Evolutionary conservation across 2,113 vertebrate genomes (phyloP).

Genomic region (Nannobrachium achirus): DNA sequence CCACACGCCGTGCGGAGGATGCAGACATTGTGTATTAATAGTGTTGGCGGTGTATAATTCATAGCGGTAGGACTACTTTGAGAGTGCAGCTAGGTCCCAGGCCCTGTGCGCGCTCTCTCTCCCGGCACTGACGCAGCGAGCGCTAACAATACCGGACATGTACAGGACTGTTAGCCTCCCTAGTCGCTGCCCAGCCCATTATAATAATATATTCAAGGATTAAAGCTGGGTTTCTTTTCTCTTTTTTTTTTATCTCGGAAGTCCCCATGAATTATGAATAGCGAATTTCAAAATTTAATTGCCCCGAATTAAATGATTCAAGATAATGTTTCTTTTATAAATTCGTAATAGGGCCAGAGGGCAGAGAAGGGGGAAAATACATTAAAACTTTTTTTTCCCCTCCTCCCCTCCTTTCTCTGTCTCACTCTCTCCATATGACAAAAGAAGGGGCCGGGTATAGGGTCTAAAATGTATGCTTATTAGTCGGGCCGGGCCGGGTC

Average conservation of each 20-base stretch:
- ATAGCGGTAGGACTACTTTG: conserved; percentile 70
- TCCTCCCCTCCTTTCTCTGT: neutral
- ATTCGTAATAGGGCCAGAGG: conserved; percentile 78
- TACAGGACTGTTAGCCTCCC: conserved; percentile 61
- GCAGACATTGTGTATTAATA: conserved; percentile 72
- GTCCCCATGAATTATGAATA: conserved; percentile 83
- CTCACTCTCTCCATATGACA: conserved; percentile 3
- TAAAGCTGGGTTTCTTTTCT: conserved; percentile 71
- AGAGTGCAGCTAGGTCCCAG: conserved; percentile 69
- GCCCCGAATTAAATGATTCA: conserved; percentile 89
- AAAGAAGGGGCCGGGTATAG: conserved; percentile 34
- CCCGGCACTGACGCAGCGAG: conserved; percentile 70
- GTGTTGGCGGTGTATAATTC: conserved; percentile 78
- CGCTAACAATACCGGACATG: conserved; percentile 81
- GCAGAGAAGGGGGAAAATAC: conserved; percentile 50
- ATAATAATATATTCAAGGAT: conserved; percentile 87
- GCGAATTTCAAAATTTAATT: conserved; percentile 83
- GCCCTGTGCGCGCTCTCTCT: conserved; percentile 39
- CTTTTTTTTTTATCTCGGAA: conserved; percentile 73
- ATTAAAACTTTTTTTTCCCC: conserved; percentile 43
- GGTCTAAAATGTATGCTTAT: no score
- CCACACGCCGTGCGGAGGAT: no score
- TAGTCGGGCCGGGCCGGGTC: no score
- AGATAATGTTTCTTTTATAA: conserved; percentile 87
- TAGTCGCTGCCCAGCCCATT: conserved; percentile 70